Base-by-base conservation (phyloP, 2,888 invertebrate species). In the Caenorhabditis doughertyi region DNA sequence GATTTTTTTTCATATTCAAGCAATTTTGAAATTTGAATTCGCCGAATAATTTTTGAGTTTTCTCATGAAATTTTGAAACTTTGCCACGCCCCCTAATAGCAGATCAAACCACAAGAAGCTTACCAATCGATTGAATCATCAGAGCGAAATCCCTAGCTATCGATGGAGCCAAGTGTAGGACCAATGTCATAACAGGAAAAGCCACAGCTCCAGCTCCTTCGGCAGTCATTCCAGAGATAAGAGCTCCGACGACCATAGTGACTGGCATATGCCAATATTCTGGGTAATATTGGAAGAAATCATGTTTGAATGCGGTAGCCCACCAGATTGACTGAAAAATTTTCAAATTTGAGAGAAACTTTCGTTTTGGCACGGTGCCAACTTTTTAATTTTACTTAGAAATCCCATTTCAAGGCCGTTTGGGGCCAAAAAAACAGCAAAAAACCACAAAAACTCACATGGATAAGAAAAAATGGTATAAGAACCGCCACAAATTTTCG, bases 211-310 rank as follows among this genome's bases (percentile, higher is more conserved):
- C 89, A 8, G 89, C 89, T 21, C 89, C 89, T 62, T 89, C 89
- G 4, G 80, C 64, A 42, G 84, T 84, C 70, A 84, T 79, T 16
- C 84, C 84, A n/a, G 88, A 88, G 49, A 91, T 86, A 2, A 86
- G 83, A 8, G 90, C 88, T 1, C 92, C 91, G n/a, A 89, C 60
- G 32, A 91, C 79, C 92, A 91, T 92, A 8, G 90, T 89, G 27
- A 91, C 74, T 4, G 89, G 87, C 87, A 91, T 90, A 64, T 86
- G 84, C 87, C 88, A 91, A 44, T 89, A 87, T 18, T 88, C 85
- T 8, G 60, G 42, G 70, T 89, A 91, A 13, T 87, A 79, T 21
- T 76, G 60, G 84, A 90, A 89, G 42, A 86, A 85, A 79, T 89
- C 68, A 73, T 83, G 83, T n/a, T 68, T 65, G 55, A 79, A 68